Evolutionary conservation across 35 echinoderm and acorn worm species (phyloP).

Genomic region (Apostichopus parvimensis): DNA sequence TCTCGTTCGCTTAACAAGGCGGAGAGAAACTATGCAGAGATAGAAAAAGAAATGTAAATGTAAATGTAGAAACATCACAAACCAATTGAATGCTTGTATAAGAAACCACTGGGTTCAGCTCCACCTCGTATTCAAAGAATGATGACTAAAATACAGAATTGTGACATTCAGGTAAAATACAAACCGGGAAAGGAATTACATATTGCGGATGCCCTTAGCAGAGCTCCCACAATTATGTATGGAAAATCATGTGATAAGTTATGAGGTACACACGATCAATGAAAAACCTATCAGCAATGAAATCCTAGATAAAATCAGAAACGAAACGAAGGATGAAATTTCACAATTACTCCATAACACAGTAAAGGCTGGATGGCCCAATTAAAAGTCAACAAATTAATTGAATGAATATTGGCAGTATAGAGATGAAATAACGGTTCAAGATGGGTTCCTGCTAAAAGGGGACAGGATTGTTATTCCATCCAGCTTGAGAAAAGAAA

Average conservation of each 20-base stretch:
- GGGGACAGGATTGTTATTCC: constrained; percentile 38
- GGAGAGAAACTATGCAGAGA: constrained; percentile 37
- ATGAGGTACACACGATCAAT: not conserved
- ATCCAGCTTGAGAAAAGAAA: constrained; percentile 6
- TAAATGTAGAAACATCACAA: constrained; percentile 38
- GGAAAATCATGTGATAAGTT: not conserved
- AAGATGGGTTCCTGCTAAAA: constrained; percentile 44
- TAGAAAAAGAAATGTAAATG: constrained; percentile 43
- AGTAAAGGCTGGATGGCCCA: not conserved
- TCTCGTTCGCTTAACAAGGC: constrained; percentile 38
- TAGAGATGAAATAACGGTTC: constrained; percentile 33
- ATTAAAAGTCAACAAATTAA: not conserved
- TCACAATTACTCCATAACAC: not conserved
- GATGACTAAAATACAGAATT: constrained; percentile 51
- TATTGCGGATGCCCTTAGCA: constrained; percentile 60
- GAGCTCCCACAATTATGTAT: not conserved
- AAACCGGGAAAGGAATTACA: constrained; percentile 42
- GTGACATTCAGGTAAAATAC: constrained; percentile 38
- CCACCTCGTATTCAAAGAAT: constrained; percentile 57
- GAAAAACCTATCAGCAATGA: not conserved
- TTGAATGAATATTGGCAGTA: constrained; percentile 41
- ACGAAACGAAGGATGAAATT: not conserved
- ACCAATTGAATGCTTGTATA: constrained; percentile 43
- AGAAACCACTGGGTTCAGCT: constrained; percentile 31
- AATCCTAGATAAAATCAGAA: not conserved